Percentiles rank a stretch among this genome's conserved stretches.
These are phyloP conservation scores for Pipistrellus kuhlii DNA, from an alignment of 2,797 vertebrate genomes.

Conservation along the genomic window DNA sequence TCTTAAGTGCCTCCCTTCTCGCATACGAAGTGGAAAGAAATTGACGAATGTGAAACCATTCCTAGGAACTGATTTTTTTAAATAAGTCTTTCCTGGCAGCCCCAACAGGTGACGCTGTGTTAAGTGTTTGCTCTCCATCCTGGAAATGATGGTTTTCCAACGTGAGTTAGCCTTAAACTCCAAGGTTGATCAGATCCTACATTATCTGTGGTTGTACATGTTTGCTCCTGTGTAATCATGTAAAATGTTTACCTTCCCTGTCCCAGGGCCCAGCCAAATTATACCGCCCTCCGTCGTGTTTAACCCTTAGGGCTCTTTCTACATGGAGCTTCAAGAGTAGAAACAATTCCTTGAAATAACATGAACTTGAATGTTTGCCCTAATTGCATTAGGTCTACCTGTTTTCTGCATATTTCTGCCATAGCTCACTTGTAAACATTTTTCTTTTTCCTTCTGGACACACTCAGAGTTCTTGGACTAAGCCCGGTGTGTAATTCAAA, in stretches of 20 bases:
- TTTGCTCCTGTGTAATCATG: slow-evolving; percentile 54
- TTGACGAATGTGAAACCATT: slow-evolving; percentile 4
- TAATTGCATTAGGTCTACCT: slow-evolving; percentile 18
- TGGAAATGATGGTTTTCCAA: slow-evolving; percentile 61
- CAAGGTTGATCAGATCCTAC: slow-evolving; percentile 48
- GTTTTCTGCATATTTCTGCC: slow-evolving; percentile 13
- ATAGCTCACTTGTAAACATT: neutral
- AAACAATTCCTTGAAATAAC: slow-evolving; percentile 67
- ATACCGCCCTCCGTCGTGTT: neutral
- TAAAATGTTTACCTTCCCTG: slow-evolving; percentile 55
- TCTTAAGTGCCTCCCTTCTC: slow-evolving; percentile 81
- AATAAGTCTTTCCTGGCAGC: slow-evolving; percentile 42
- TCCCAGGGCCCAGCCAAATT: slow-evolving; percentile 14
- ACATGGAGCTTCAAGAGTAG: neutral
- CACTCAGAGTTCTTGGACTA: slow-evolving; percentile 11
- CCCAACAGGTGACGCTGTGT: slow-evolving; percentile 73
- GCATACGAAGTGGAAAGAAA: slow-evolving; percentile 53
- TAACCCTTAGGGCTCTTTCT: neutral
- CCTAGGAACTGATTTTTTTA: slow-evolving; percentile 40
- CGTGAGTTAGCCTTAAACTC: slow-evolving; percentile 70
- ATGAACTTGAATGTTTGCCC: slow-evolving; percentile 26
- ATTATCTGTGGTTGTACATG: slow-evolving; percentile 46
- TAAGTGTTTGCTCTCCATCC: slow-evolving; percentile 39
- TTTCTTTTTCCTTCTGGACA: neutral
- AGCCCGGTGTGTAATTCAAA: neutral